phyloP scores from a whole-genome alignment of 2,888 invertebrate species.

The Dione vanillae region DNA sequence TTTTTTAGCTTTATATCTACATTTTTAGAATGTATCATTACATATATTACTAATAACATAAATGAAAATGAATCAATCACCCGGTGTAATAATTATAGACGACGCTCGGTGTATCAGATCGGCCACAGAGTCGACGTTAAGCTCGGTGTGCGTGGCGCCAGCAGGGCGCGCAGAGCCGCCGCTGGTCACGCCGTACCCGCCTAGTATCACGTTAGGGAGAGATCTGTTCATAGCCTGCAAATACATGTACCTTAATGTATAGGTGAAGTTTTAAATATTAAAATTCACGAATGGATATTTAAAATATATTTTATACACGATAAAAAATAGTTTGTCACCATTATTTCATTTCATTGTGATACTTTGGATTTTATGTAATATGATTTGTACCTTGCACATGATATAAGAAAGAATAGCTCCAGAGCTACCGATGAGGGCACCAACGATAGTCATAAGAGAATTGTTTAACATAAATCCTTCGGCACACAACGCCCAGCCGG shows the following conservation, averaged over 20 bases:
- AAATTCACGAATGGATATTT: no score
- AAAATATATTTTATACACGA: no score
- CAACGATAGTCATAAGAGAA: conserved; percentile 95
- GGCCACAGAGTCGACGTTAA: conserved; percentile 89
- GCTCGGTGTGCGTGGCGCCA: conserved; percentile 92
- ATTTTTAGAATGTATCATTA: no score
- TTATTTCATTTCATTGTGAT: not conserved
- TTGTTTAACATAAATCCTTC: conserved; percentile 98
- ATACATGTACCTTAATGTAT: no score
- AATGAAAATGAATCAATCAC: conserved; percentile 56
- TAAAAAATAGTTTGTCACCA: not conserved
- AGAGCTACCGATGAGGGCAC: conserved; percentile 95
- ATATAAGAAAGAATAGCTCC: conserved; percentile 97
- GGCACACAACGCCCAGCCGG: conserved; percentile 96
- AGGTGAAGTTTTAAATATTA: no score
- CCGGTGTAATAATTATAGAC: conserved; percentile 94
- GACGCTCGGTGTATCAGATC: conserved; percentile 91
- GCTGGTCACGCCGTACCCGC: conserved; percentile 92
- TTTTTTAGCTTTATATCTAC: no score
- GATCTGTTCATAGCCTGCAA: conserved; percentile 91
- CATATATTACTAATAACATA: not conserved
- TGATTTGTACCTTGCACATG: conserved; percentile 90
- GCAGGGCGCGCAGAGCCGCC: conserved; percentile 91
- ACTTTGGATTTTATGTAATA: not conserved
- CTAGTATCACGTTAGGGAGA: conserved; percentile 93